These are phyloP conservation scores for Cryptocephalus primarius DNA, from an alignment of 2,888 invertebrate genomes.

Conservation along the genomic window DNA sequence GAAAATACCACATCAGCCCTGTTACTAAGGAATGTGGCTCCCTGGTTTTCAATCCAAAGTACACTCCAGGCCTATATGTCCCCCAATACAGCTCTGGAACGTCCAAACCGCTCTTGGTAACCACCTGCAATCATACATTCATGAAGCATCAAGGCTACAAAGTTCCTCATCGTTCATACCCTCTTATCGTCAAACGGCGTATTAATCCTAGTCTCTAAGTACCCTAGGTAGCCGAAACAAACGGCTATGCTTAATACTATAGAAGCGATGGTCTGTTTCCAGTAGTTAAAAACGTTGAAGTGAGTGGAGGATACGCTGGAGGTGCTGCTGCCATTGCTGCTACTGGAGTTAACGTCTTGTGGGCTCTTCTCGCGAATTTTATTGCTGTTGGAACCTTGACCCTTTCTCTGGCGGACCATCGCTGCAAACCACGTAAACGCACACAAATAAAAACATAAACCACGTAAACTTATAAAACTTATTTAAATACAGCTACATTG, in stretches of 20 bases:
- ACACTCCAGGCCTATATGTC: constrained; percentile 76
- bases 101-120: constrained; percentile 55
- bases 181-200: constrained; percentile 64
- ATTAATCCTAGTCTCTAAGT: constrained; percentile 78
- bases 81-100: constrained; percentile 87
- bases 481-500: too few relatives aligned
- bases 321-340: constrained; percentile 33
- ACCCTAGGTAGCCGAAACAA: constrained; percentile 69
- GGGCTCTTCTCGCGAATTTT: constrained; percentile 13
- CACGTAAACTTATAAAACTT: too few relatives aligned
- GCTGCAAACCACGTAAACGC: neutral
- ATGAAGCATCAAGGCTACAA: neutral
- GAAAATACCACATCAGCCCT: constrained; percentile 95
- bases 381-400: constrained; percentile 4
- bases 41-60: constrained; percentile 85
- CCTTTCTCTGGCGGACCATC: neutral
- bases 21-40: constrained; percentile 81
- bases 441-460: too few relatives aligned
- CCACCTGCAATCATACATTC: constrained; percentile 43
- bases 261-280: constrained; percentile 52
- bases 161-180: neutral
- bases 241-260: constrained; percentile 58
- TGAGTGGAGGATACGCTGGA: constrained; percentile 19
- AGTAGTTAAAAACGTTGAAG: constrained; percentile 29
- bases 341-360: constrained; percentile 31